These are phyloP conservation scores for Mechanitis mazaeus DNA, from an alignment of 2,888 invertebrate species.

Conservation along the genomic window DNA sequence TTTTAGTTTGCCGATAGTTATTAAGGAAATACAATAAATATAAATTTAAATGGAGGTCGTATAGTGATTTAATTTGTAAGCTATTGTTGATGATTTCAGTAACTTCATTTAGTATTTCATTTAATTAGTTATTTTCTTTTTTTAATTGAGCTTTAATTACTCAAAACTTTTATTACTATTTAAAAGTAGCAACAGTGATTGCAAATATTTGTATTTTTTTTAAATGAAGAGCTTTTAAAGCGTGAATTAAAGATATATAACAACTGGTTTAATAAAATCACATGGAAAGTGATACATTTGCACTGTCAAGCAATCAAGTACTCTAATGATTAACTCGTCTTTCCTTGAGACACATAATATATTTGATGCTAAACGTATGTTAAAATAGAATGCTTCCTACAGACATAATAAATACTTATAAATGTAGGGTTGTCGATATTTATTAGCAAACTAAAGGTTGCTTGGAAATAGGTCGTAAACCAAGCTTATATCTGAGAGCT, in stretches of 20 bases:
- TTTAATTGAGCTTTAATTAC: too few species aligned
- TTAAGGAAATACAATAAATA: conserved; percentile 33
- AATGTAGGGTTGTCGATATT: not conserved
- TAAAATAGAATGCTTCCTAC: conserved; percentile 2
- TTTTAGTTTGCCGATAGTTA: conserved; percentile 14
- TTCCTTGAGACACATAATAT: not conserved
- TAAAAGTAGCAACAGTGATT: too few species aligned
- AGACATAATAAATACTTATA: not conserved
- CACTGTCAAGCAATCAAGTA: not conserved
- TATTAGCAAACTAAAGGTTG: not conserved
- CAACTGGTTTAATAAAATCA: too few species aligned
- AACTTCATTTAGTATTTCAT: not conserved
- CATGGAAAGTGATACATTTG: not conserved
- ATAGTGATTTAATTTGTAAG: conserved; percentile 30
- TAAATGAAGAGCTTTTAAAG: too few species aligned
- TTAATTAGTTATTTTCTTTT: too few species aligned
- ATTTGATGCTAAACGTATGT: not conserved
- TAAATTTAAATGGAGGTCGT: conserved; percentile 33
- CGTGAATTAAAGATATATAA: too few species aligned
- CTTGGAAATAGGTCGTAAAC: too few species aligned
- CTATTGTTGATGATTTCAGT: conserved; percentile 22
- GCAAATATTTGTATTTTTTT: too few species aligned
- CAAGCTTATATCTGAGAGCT: too few species aligned
- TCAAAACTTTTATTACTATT: too few species aligned
- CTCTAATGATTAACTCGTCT: not conserved